phyloP scores from a whole-genome alignment of 1,140 invertebrate genomes.

The Panagrolaimus sp. region DNA sequence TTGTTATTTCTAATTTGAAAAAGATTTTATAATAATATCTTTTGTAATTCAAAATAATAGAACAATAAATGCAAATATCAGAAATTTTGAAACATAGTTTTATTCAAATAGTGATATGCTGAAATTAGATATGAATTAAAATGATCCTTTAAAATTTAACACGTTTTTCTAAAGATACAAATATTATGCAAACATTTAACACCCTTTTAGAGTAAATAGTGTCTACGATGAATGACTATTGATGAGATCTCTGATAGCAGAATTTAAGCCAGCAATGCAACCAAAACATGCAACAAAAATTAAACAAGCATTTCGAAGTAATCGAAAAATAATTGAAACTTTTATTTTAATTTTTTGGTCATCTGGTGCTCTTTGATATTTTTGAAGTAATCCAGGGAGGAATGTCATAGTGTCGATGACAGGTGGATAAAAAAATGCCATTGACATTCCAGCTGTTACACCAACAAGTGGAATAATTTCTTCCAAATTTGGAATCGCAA shows the following conservation, averaged over 20 bases:
- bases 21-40: too few species aligned
- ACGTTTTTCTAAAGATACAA: too few species aligned
- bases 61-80: too few species aligned
- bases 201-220: too few species aligned
- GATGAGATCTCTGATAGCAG: constrained; percentile 33
- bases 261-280: constrained; percentile 48
- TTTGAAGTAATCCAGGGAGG: constrained; percentile 18
- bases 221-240: too few species aligned
- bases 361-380: constrained; percentile 1
- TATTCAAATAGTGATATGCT: too few species aligned
- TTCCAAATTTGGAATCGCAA: constrained; percentile 49
- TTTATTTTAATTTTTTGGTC: background rate
- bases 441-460: constrained; percentile 49
- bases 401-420: constrained; percentile 46
- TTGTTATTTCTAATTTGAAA: too few species aligned
- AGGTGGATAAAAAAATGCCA: constrained; percentile 48
- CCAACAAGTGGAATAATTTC: constrained; percentile 50
- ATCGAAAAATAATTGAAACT: background rate
- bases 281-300: constrained; percentile 47
- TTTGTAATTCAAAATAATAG: too few species aligned
- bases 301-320: constrained; percentile 30
- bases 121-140: too few species aligned
- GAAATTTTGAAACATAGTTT: too few species aligned
- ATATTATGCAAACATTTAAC: too few species aligned
- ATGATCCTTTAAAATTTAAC: too few species aligned